These are phyloP conservation scores for Sitobion miscanthi DNA, from an alignment of 1,140 invertebrate genomes.

Conservation along the genomic window DNA sequence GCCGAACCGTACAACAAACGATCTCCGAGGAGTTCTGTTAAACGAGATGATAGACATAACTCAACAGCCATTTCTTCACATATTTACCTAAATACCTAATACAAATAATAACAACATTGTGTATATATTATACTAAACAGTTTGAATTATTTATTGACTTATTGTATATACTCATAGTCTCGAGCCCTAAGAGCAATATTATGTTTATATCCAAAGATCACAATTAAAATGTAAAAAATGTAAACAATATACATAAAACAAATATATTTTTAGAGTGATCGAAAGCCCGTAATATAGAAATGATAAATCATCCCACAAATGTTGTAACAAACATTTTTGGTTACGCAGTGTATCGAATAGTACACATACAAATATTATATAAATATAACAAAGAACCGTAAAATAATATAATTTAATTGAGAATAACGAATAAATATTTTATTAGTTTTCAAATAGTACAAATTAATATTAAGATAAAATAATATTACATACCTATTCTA, in stretches of 20 bases:
- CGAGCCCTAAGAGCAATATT: not conserved
- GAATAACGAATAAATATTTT: not conserved
- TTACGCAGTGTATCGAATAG: not conserved
- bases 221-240: not conserved
- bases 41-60: conserved; percentile 19
- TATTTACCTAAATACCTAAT: conserved; percentile 17
- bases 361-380: not conserved
- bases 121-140: not conserved
- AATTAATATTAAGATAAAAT: not conserved
- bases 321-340: not conserved
- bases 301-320: not conserved
- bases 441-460: not conserved
- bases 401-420: not conserved
- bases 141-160: not conserved
- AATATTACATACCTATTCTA: not conserved
- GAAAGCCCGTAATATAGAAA: not conserved
- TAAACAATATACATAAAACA: not conserved
- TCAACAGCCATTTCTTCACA: conserved; percentile 45
- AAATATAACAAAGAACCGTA: not conserved
- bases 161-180: not conserved
- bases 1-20: conserved; percentile 15
- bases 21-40: conserved; percentile 32
- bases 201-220: not conserved
- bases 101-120: not conserved
- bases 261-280: not conserved